Percentiles rank a stretch among this genome's conserved stretches.
Evolutionary conservation across 1,140 invertebrate genomes (phyloP).

Genomic region (Diabrotica virgifera): DNA sequence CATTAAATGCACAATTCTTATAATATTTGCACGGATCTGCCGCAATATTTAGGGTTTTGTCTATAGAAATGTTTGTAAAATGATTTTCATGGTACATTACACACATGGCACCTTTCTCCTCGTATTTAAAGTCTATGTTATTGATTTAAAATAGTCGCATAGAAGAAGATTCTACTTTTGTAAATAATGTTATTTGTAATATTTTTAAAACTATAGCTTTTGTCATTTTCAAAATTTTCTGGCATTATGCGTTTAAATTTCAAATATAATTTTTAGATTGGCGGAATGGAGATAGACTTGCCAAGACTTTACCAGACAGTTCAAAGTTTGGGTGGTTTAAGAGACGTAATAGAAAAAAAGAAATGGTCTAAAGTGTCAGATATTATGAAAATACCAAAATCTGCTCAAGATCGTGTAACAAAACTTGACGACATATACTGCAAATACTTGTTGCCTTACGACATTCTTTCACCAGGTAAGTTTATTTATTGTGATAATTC

Average conservation of each 20-base stretch:
- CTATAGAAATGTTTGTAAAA: no score
- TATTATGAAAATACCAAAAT: slow-evolving; percentile 80
- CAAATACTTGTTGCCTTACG: slow-evolving; percentile 90
- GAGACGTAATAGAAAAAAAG: slow-evolving; percentile 87
- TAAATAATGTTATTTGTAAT: no score
- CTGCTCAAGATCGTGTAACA: slow-evolving; percentile 76
- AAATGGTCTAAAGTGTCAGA: slow-evolving; percentile 89
- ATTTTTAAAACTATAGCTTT: background rate
- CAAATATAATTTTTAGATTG: slow-evolving; percentile 59
- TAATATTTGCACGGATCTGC: no score
- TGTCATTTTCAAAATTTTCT: slow-evolving; percentile 10
- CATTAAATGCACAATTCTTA: no score
- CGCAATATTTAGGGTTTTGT: no score
- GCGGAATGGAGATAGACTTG: slow-evolving; percentile 87
- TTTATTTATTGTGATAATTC: no score
- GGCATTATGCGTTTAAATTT: no score
- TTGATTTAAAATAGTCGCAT: no score
- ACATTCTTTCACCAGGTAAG: slow-evolving; percentile 72
- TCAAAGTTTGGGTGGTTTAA: slow-evolving; percentile 80
- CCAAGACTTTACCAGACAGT: slow-evolving; percentile 83
- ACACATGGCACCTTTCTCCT: no score
- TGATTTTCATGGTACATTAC: no score
- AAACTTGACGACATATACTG: slow-evolving; percentile 91
- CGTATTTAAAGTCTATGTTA: no score
- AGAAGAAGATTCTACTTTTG: no score